These are phyloP conservation scores for Carapus acus DNA, from an alignment of 2,797 vertebrate species.

Conservation along the genomic window DNA sequence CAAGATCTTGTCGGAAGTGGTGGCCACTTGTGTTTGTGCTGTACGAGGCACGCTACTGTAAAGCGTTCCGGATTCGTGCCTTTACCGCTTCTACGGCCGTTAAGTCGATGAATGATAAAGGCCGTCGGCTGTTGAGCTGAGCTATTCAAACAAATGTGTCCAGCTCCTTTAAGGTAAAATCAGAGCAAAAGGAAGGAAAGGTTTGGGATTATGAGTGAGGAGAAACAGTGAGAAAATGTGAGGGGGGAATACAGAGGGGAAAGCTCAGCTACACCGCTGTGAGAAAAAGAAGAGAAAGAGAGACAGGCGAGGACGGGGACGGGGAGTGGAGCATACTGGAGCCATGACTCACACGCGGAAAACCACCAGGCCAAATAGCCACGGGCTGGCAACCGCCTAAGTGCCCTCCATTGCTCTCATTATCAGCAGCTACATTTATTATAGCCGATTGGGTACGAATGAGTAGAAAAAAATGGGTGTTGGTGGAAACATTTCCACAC, in stretches of 20 bases:
- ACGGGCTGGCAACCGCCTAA: constrained; percentile 31
- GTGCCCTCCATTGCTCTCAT: too few relatives aligned
- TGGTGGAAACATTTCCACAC: background rate
- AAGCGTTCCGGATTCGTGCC: background rate
- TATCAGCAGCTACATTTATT: too few relatives aligned
- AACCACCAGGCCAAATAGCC: constrained; percentile 30
- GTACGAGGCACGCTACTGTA: too few relatives aligned
- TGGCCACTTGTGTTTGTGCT: too few relatives aligned
- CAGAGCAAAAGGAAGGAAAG: background rate
- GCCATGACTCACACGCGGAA: constrained; percentile 61
- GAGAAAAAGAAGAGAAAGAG: background rate
- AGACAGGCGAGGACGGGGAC: constrained; percentile 9
- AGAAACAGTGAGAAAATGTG: background rate
- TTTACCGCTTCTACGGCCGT: background rate
- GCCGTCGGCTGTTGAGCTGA: background rate
- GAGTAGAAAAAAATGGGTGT: background rate
- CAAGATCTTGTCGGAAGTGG: too few relatives aligned
- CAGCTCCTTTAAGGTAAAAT: constrained; percentile 1
- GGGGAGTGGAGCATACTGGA: constrained; percentile 61
- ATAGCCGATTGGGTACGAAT: too few relatives aligned
- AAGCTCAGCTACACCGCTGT: too few relatives aligned
- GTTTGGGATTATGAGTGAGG: background rate
- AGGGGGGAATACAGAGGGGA: too few relatives aligned
- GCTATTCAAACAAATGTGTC: background rate
- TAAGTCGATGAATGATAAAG: background rate